Percentiles rank a stretch among this genome's conserved stretches.
Conservation (phyloP, 2,113 vertebrate species). For the Etheostoma cragini region DNA sequence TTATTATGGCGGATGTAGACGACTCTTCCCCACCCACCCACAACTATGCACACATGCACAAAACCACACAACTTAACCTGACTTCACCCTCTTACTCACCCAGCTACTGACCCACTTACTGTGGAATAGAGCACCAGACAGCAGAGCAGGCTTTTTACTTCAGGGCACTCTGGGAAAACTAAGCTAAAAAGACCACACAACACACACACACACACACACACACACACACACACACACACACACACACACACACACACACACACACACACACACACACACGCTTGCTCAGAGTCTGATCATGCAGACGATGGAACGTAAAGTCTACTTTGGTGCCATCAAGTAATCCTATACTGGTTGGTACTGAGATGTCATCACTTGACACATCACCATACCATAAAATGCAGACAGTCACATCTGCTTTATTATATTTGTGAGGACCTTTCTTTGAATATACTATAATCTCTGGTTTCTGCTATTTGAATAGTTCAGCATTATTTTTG, state of each 20-base stretch:
- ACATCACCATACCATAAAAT: slow-evolving; percentile 4
- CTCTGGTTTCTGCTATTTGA: background rate
- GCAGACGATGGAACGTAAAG: slow-evolving; percentile 15
- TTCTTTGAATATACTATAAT: background rate
- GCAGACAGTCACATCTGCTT: background rate
- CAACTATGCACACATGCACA: background rate
- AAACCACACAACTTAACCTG: slow-evolving; percentile 53
- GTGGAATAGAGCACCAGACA: slow-evolving; percentile 65
- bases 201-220: slow-evolving; percentile 30
- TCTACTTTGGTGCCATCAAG: background rate
- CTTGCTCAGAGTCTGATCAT: slow-evolving; percentile 48
- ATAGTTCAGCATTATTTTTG: background rate
- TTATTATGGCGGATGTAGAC: slow-evolving; percentile 39
- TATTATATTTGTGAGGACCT: background rate
- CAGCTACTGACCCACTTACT: slow-evolving; percentile 77
- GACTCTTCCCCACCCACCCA: slow-evolving; percentile 29
- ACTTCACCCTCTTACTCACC: slow-evolving; percentile 72
- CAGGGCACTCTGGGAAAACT: slow-evolving; percentile 66
- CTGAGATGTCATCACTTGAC: slow-evolving; percentile 24
- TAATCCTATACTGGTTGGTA: background rate
- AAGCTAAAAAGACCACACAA: slow-evolving; percentile 62
- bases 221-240: background rate
- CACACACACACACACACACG: background rate
- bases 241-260: background rate
- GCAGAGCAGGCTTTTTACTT: slow-evolving; percentile 66